These are phyloP conservation scores for Nannobrachium achirus DNA, from an alignment of 2,113 vertebrate species.

Conservation along the genomic window DNA sequence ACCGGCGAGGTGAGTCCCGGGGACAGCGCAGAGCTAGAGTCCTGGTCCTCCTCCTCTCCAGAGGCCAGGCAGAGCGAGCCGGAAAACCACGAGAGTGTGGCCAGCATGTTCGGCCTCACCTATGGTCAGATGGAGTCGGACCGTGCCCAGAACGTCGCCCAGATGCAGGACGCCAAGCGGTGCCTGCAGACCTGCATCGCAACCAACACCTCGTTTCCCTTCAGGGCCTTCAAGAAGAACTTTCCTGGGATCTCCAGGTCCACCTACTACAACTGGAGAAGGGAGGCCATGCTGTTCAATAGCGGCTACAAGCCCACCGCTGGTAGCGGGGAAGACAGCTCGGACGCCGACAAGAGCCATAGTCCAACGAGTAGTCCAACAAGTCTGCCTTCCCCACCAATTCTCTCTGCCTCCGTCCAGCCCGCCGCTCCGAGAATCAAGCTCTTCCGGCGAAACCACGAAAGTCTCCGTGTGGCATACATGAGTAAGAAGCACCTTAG, in stretches of 20 bases:
- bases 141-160: conserved; percentile 70
- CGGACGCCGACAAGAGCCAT: conserved; percentile 73
- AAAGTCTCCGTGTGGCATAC: conserved; percentile 68
- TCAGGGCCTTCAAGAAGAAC: conserved; percentile 89
- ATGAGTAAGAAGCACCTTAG: conserved; percentile 84
- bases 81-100: conserved; percentile 60
- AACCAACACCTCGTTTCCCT: conserved; percentile 88
- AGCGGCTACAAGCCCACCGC: conserved; percentile 79
- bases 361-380: conserved; percentile 71
- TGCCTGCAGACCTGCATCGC: conserved; percentile 91
- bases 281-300: conserved; percentile 88
- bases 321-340: conserved; percentile 75
- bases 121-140: conserved; percentile 71
- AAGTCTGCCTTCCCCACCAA: conserved; percentile 29
- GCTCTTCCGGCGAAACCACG: conserved; percentile 60
- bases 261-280: conserved; percentile 97
- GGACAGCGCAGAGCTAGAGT: conserved; percentile 77
- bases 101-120: conserved; percentile 66
- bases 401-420: conserved; percentile 4
- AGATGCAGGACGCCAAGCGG: conserved; percentile 93
- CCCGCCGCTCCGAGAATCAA: conserved; percentile 42
- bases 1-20: conserved; percentile 75
- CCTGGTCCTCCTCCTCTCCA: conserved; percentile 79
- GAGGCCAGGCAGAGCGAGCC: conserved; percentile 62
- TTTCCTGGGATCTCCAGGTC: conserved; percentile 96